A percentile compares a stretch with the other conserved stretches of the same genome.
Evolutionary conservation across 2,888 invertebrate genomes (phyloP).

Genomic region (Temnothorax ravouxi): DNA sequence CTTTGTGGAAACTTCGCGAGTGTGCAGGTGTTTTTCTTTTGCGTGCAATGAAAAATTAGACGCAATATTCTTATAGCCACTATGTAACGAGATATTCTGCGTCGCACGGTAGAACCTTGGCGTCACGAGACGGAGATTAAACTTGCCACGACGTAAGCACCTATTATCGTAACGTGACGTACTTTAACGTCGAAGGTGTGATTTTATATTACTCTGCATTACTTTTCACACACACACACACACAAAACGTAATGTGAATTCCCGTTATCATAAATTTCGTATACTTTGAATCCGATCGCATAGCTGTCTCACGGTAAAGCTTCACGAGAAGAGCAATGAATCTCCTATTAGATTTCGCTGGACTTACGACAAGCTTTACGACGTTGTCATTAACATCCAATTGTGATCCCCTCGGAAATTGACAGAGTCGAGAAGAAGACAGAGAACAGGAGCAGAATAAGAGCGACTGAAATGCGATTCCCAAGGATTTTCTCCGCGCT

Average conservation of each 20-base stretch:
- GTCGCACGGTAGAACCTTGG: slow-evolving; percentile 3
- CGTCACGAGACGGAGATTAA: slow-evolving; percentile 33
- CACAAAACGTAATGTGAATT: neutral
- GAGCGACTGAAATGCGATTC: slow-evolving; percentile 40
- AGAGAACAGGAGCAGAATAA: slow-evolving; percentile 26
- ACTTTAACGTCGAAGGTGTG: neutral
- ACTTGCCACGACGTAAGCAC: slow-evolving; percentile 17
- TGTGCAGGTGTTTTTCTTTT: neutral
- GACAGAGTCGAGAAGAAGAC: neutral
- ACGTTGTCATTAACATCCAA: slow-evolving; percentile 27
- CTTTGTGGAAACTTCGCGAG: neutral
- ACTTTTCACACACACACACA: no score
- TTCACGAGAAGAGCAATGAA: neutral
- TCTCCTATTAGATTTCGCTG: slow-evolving; percentile 5
- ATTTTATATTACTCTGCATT: slow-evolving; percentile 11
- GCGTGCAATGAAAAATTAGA: neutral
- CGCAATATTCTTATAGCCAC: slow-evolving; percentile 35
- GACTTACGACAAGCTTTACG: neutral
- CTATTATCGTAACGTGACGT: slow-evolving; percentile 20
- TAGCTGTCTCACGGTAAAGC: neutral
- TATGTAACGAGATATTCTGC: slow-evolving; percentile 20
- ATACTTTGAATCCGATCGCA: neutral
- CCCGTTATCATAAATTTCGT: slow-evolving; percentile 18
- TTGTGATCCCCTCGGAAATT: neutral
- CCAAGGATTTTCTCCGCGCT: slow-evolving; percentile 41